A percentile compares a stretch with the other conserved stretches of the same genome.
phyloP scores from a whole-genome alignment of 2,797 vertebrate species.

The Pseudopleuronectes americanus region DNA sequence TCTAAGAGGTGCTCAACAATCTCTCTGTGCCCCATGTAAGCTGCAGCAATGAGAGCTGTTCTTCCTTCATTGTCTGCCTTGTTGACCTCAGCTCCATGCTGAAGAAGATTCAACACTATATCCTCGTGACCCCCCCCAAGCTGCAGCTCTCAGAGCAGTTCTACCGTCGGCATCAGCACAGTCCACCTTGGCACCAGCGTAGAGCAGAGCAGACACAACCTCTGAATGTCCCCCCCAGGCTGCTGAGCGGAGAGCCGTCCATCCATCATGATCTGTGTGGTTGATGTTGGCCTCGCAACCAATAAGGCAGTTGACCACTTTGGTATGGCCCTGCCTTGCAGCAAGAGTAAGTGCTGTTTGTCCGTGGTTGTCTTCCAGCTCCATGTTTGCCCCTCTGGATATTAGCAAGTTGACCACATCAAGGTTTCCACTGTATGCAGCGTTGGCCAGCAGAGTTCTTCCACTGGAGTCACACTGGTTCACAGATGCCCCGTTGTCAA shows the following conservation, averaged over 20 bases:
- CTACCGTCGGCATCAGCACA: constrained; percentile 95
- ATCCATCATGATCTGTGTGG: constrained; percentile 96
- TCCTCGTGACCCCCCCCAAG: constrained; percentile 98
- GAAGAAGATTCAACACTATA: constrained; percentile 95
- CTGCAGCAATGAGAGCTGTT: constrained; percentile 95
- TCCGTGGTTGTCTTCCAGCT: constrained; percentile 93
- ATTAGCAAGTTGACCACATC: constrained; percentile 96
- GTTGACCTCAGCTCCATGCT: constrained; percentile 96
- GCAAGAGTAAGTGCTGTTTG: constrained; percentile 96
- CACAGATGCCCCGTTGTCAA: constrained; percentile 94
- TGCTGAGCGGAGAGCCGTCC: constrained; percentile 95
- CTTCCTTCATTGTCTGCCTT: constrained; percentile 97
- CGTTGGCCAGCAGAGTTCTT: constrained; percentile 92
- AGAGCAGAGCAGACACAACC: constrained; percentile 96
- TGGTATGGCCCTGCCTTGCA: constrained; percentile 96
- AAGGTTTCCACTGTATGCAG: constrained; percentile 94
- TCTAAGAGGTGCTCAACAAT: constrained; percentile 97
- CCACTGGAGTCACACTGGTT: constrained; percentile 95
- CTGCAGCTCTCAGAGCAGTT: constrained; percentile 94
- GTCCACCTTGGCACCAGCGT: constrained; percentile 96
- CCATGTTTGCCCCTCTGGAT: constrained; percentile 92
- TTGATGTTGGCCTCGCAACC: constrained; percentile 95
- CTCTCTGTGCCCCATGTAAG: constrained; percentile 98
- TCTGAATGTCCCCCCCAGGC: constrained; percentile 98
- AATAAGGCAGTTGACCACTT: constrained; percentile 96